Evolutionary conservation across 2,113 vertebrate genomes (phyloP).

Genomic region (Ploceus nigricollis): DNA sequence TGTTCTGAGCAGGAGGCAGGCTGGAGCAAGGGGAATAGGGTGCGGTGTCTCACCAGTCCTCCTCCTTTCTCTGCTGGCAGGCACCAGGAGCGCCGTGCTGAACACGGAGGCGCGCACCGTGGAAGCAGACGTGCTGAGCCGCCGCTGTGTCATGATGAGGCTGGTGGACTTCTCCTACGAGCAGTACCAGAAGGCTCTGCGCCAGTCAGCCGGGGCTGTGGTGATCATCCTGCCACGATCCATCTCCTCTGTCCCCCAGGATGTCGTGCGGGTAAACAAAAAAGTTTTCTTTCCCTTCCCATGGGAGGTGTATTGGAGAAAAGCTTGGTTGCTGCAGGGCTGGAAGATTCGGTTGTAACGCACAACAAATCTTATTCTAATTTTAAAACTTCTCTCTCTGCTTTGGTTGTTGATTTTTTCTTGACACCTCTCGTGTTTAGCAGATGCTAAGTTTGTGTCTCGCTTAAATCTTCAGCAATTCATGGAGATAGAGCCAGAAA

Average conservation of each 20-base stretch:
- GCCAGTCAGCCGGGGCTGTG: constrained; percentile 92
- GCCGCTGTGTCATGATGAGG: constrained; percentile 94
- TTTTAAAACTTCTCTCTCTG: background rate
- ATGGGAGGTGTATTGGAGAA: background rate
- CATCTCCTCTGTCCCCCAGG: constrained; percentile 93
- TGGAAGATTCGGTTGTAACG: background rate
- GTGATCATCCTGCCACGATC: constrained; percentile 92
- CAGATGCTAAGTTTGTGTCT: background rate
- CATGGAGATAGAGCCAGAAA: constrained; percentile 97
- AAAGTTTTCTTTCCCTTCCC: background rate
- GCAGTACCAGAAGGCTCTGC: constrained; percentile 92
- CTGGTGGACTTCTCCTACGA: constrained; percentile 93
- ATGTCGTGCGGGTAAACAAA: constrained; percentile 84
- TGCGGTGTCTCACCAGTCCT: fast-evolving
- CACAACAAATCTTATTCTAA: background rate
- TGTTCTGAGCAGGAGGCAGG: background rate
- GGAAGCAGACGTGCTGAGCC: constrained; percentile 93
- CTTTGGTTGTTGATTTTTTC: background rate
- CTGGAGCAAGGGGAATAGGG: background rate
- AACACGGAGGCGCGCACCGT: constrained; percentile 94
- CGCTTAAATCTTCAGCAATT: constrained; percentile 82
- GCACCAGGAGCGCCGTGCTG: constrained; percentile 91
- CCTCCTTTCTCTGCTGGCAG: constrained; percentile 51
- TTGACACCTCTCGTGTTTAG: background rate
- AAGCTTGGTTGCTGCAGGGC: background rate